A percentile compares a stretch with the other conserved stretches of the same genome.
phyloP scores from a whole-genome alignment of 1,140 invertebrate genomes.

The Drosophila grimshawi region DNA sequence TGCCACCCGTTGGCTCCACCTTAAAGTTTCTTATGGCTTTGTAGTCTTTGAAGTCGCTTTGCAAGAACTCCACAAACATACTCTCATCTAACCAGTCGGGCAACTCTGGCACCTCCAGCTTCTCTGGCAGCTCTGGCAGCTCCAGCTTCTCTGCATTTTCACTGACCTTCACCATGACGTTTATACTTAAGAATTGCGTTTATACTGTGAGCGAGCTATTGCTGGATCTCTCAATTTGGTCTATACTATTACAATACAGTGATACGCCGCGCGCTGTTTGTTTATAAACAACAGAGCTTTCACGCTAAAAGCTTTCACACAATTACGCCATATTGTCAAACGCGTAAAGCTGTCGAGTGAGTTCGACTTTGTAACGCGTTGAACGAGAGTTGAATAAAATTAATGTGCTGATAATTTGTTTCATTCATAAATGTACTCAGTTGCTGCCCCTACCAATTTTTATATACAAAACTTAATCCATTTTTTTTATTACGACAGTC shows the following conservation, averaged over 20 bases:
- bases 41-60: conserved; percentile 48
- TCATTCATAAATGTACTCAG: no score
- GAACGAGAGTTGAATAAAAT: neutral
- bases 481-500: no score
- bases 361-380: neutral
- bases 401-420: no score
- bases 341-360: neutral
- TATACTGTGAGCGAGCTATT: neutral
- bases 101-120: neutral
- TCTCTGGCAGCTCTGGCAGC: conserved; percentile 7
- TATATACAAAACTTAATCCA: no score
- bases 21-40: conserved; percentile 45
- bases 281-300: conserved; percentile 23
- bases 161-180: neutral
- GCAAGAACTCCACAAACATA: conserved; percentile 46
- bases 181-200: neutral
- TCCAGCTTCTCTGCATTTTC: conserved; percentile 38
- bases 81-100: conserved; percentile 49
- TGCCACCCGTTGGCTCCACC: conserved; percentile 41
- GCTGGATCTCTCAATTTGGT: neutral
- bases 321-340: conserved; percentile 11
- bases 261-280: neutral
- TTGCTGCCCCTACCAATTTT: no score
- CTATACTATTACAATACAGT: neutral
- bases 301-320: neutral